Evolutionary conservation across 2,113 vertebrate species (phyloP), one percentile per base, ranked within the genome.

Genomic region (Caracal caracal): DNA sequence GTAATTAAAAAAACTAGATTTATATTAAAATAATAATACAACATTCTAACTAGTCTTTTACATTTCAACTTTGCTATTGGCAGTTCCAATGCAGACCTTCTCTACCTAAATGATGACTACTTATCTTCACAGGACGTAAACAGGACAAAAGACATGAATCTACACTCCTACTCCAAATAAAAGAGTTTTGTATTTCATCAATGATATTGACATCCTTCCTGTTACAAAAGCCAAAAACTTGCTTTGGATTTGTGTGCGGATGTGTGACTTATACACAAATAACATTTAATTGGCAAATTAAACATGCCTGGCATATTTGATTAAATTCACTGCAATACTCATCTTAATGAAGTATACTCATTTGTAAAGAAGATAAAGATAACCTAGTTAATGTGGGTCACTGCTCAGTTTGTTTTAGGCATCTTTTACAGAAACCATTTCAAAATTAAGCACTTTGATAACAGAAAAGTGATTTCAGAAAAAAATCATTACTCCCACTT

Each of bases 391-490:
- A 80, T 88, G 37, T 61, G 35, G 91, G 37, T 92, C 66, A 91
- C 37, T 88, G 76, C 10, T 70, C 63, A 76, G 66, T 90, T 89
- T 95, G 26, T 59, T 90, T 61, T 73, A 37, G 12, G 2, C 47
- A 85, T 81, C 33, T 63, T 76, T 95, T 16, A 76, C 3, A 88
- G 17, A 89, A 90, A 68, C 35, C 15, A 68, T 87, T 87, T 95
- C 73, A 80, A 95, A 94, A 92, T 82, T 95, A 22, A 61, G 22
- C 24, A 56, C 4, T 70, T 85, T 81, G 65, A 93, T 96, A 87
- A 92, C 0, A 94, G 63, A 70, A 11, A n/a, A 90, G 61, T 24
- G 53, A 75, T 61, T 20, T 73, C 17, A 93, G 26, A 30, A 33
- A 68, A 1, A 83, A 91, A 61, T 2, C 2, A 83, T 6, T 24